phyloP scores from a whole-genome alignment of 2,797 vertebrate species.

The Hypotaenidia philippensis region DNA sequence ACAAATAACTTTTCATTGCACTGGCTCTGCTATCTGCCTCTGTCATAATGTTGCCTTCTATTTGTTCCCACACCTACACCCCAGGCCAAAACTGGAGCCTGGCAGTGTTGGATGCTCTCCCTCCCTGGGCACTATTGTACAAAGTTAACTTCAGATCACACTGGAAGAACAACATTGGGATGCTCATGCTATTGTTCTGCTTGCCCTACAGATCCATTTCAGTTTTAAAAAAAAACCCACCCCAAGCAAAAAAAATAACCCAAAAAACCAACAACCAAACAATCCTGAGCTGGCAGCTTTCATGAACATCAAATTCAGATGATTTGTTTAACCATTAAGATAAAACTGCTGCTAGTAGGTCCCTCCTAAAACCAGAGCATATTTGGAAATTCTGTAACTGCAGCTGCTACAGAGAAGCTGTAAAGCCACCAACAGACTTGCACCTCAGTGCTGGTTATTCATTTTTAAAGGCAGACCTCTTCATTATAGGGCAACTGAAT shows the following conservation, averaged over 20 bases:
- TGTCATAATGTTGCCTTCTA: neutral
- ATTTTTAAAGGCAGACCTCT: neutral
- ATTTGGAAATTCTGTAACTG: neutral
- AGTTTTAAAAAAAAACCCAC: neutral
- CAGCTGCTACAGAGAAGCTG: neutral
- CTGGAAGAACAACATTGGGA: neutral
- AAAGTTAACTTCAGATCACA: neutral
- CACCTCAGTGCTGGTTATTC: neutral
- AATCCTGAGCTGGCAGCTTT: fast-evolving
- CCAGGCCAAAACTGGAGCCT: neutral
- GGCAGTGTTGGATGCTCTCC: neutral
- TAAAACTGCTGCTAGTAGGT: neutral
- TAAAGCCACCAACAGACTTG: neutral
- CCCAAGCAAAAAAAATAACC: neutral
- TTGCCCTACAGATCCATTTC: neutral
- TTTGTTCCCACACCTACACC: neutral
- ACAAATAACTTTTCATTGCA: neutral
- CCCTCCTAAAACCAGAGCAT: neutral
- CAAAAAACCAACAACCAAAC: neutral
- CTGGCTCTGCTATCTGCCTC: neutral
- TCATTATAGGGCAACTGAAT: neutral
- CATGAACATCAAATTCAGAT: neutral
- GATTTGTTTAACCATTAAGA: neutral
- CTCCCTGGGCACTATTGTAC: neutral
- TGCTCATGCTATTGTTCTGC: neutral